Conservation (phyloP, 2,888 invertebrate genomes). For the Lingula anatina region DNA sequence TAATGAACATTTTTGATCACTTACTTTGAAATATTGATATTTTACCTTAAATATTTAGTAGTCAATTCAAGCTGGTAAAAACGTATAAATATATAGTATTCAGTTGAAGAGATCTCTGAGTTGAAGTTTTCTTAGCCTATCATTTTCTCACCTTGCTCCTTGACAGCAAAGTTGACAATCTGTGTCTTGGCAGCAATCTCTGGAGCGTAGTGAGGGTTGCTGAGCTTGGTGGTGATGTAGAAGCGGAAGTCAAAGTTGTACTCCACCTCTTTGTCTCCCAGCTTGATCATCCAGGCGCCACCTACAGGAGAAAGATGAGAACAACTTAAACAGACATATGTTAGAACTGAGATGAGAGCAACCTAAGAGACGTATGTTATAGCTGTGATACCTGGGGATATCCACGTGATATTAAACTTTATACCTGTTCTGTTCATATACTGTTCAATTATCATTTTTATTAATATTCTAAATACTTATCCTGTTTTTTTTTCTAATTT, state of each 20-base stretch:
- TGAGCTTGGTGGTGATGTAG: conserved; percentile 54
- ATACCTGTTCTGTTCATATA: no score
- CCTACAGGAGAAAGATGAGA: no score
- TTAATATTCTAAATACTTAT: no score
- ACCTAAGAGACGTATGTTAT: no score
- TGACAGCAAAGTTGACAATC: conserved; percentile 86
- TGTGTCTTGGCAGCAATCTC: conserved; percentile 72
- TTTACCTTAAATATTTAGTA: not conserved
- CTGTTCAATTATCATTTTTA: no score
- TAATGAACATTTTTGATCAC: no score
- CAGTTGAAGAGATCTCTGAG: not conserved
- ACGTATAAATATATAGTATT: not conserved
- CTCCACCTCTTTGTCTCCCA: conserved; percentile 76
- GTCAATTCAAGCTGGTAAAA: not conserved
- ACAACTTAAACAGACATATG: no score
- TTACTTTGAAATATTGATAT: no score
- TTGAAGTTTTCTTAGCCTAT: not conserved
- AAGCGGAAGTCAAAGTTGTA: conserved; percentile 69
- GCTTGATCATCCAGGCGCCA: conserved; percentile 66
- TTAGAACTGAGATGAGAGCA: no score
- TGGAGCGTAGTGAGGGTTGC: conserved; percentile 53
- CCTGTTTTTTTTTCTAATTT: no score
- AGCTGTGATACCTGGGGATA: no score
- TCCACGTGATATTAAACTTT: no score
- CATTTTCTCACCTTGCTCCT: conserved; percentile 66